These are phyloP conservation scores for Telenomus remus DNA, from an alignment of 1,140 invertebrate genomes.

Conservation along the genomic window DNA sequence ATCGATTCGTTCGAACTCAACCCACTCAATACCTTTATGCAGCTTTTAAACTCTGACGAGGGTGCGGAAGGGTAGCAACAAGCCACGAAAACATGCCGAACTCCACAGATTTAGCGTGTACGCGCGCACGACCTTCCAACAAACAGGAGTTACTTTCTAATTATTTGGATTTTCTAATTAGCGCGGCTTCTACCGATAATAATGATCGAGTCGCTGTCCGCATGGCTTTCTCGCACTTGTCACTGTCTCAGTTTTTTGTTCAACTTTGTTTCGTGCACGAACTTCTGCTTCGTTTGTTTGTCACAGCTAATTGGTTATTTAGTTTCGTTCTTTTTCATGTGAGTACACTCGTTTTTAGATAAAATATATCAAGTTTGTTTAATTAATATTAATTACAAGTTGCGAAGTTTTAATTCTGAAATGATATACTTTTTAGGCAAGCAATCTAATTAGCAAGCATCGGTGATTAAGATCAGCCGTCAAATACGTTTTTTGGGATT, in stretches of 20 bases:
- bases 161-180: conserved; percentile 76
- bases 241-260: conserved; percentile 55
- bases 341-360: background rate
- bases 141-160: conserved; percentile 73
- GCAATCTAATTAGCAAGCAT: conserved; percentile 12
- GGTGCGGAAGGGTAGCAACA: conserved; percentile 54
- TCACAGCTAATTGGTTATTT: conserved; percentile 26
- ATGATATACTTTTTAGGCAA: background rate
- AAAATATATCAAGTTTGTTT: background rate
- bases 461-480: conserved; percentile 4
- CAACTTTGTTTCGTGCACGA: conserved; percentile 22
- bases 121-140: conserved; percentile 26
- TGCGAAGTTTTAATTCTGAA: too few relatives aligned
- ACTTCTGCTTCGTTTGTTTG: conserved; percentile 21
- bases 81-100: conserved; percentile 56
- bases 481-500: conserved; percentile 3
- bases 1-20: conserved; percentile 65
- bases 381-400: too few relatives aligned
- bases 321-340: background rate
- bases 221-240: conserved; percentile 61
- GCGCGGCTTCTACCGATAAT: conserved; percentile 68
- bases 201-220: conserved; percentile 64
- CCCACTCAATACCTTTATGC: conserved; percentile 48
- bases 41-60: conserved; percentile 57
- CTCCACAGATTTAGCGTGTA: conserved; percentile 46